Conservation (phyloP, 2,113 vertebrate species). For the Anolis carolinensis region DNA sequence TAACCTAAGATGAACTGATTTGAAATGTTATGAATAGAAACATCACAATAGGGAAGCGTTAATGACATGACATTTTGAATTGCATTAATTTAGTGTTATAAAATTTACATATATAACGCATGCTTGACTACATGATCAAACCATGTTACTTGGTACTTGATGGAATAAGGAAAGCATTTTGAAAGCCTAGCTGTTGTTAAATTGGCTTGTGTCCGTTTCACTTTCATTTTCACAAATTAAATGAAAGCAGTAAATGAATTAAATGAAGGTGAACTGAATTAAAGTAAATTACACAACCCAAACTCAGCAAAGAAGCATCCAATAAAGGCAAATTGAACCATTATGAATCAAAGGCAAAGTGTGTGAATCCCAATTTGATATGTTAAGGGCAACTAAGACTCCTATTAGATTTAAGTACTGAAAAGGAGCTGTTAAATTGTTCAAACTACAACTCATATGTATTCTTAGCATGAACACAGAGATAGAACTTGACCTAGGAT, state of each 20-base stretch:
- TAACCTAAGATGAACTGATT: slow-evolving; percentile 13
- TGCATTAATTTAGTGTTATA: slow-evolving; percentile 18
- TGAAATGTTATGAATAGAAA: slow-evolving; percentile 35
- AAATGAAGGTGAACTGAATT: slow-evolving; percentile 35
- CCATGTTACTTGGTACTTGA: not conserved
- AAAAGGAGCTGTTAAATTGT: not conserved
- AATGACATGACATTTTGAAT: slow-evolving; percentile 33
- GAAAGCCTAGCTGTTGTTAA: slow-evolving; percentile 24
- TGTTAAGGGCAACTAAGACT: slow-evolving; percentile 2
- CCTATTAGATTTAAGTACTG: slow-evolving; percentile 9
- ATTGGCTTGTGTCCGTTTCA: slow-evolving; percentile 30
- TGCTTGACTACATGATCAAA: slow-evolving; percentile 2
- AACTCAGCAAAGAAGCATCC: not conserved
- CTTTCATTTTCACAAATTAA: slow-evolving; percentile 32
- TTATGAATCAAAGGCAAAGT: slow-evolving; percentile 17
- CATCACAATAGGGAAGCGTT: not conserved
- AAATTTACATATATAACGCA: slow-evolving; percentile 27
- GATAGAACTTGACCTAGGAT: not conserved
- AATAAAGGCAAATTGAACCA: slow-evolving; percentile 23
- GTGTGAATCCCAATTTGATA: not conserved
- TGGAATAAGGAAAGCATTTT: slow-evolving; percentile 18
- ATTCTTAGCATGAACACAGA: not conserved
- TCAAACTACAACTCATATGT: not conserved
- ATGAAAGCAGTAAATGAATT: slow-evolving; percentile 29
- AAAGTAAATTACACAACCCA: slow-evolving; percentile 29